Percentiles rank a stretch among this genome's conserved stretches.
Conservation (phyloP, 2,113 vertebrate species). For the Takifugu flavidus region DNA sequence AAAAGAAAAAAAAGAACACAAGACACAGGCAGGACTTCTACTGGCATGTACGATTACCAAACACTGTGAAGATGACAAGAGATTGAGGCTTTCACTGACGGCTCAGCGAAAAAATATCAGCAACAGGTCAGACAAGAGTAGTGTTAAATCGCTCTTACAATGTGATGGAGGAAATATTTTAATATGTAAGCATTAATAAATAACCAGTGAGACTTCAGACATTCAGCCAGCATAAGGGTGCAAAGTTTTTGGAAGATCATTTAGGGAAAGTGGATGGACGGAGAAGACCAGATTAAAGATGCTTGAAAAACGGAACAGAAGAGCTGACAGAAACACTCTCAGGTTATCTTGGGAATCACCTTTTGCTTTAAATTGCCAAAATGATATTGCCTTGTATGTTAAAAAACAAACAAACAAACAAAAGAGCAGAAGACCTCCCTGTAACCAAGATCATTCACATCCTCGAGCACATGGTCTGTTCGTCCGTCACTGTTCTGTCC, state of each 20-base stretch:
- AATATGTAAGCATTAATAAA: constrained; percentile 21
- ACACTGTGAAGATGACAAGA: constrained; percentile 48
- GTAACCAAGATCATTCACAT: constrained; percentile 35
- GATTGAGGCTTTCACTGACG: constrained; percentile 2
- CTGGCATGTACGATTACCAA: constrained; percentile 38
- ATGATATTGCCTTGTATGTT: constrained; percentile 58
- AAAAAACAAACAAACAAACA: constrained; percentile 24
- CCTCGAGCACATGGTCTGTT: constrained; percentile 39
- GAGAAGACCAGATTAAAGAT: constrained; percentile 37
- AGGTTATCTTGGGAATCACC: constrained; percentile 28
- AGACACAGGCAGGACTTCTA: constrained; percentile 23
- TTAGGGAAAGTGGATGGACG: constrained; percentile 45
- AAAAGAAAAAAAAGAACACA: background rate
- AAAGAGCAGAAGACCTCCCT: constrained; percentile 47
- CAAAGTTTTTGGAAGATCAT: constrained; percentile 55
- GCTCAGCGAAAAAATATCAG: constrained; percentile 33
- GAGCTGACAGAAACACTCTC: constrained; percentile 44
- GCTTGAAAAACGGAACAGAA: constrained; percentile 29
- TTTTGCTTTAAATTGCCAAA: constrained; percentile 43
- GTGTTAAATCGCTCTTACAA: constrained; percentile 20
- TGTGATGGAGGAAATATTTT: constrained; percentile 21
- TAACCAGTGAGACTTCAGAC: constrained; percentile 48
- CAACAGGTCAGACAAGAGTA: constrained; percentile 25
- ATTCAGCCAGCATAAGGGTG: constrained; percentile 50
- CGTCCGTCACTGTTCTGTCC: constrained; percentile 48